phyloP scores from a whole-genome alignment of 2,797 vertebrate species.

The Gastrophryne carolinensis region DNA sequence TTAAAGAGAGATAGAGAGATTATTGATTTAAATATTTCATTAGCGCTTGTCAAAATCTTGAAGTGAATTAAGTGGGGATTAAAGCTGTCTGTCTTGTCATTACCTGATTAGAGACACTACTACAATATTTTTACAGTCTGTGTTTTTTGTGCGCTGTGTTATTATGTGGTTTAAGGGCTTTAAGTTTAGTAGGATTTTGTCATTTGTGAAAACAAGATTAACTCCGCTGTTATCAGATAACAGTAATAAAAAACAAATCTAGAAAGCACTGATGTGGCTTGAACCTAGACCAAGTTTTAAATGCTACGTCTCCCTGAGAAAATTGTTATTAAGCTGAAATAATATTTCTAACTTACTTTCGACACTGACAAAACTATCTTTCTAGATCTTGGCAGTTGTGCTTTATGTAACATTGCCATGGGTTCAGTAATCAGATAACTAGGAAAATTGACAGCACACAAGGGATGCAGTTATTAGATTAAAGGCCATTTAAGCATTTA shows the following conservation, averaged over 20 bases:
- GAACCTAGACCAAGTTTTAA: not conserved
- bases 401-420: not conserved
- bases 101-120: not conserved
- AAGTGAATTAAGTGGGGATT: slow-evolving; percentile 33
- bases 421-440: no score
- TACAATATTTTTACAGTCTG: not conserved
- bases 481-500: no score
- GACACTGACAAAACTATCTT: not conserved
- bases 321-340: not conserved
- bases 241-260: no score
- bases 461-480: no score
- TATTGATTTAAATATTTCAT: slow-evolving; percentile 18
- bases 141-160: not conserved
- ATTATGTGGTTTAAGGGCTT: not conserved
- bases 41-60: not conserved
- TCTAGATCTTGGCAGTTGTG: slow-evolving; percentile 4
- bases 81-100: not conserved
- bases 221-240: slow-evolving; percentile 8
- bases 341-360: slow-evolving; percentile 8
- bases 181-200: slow-evolving; percentile 1
- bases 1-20: not conserved
- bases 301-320: not conserved
- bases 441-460: no score
- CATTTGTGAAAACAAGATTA: slow-evolving; percentile 27
- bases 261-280: not conserved